Evolutionary conservation across 1,140 invertebrate species (phyloP), one percentile per base, ranked within the genome.

Genomic region (Drosophila nebulosa): DNA sequence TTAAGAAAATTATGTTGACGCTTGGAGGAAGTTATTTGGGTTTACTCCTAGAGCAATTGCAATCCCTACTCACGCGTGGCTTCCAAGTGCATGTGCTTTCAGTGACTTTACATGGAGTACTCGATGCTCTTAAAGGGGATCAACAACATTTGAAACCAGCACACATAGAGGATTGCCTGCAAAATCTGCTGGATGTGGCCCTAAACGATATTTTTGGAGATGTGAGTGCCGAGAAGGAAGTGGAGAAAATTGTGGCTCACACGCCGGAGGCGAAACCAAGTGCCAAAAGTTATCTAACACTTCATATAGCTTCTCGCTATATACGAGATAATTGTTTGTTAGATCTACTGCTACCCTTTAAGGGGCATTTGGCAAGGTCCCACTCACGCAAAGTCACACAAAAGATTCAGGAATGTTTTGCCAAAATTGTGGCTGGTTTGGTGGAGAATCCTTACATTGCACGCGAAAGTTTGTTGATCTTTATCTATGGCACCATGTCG

Each of bases 61-160:
- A 95, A 42, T 92, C 95, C 12, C 91, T 97, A 5, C 92, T 99
- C 53, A 97, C 94, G 0, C 94, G 95, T 90, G 98, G 98, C 7
- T 99, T 96, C 88, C 98, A 99, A 93, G 94, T 98, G 16, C 98
- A 99, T 81, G 97, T 99, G 0, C 92, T 99, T 12, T 95, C 96
- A 2, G 98, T 95, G 69, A 98, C 98, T 0, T 94, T 98, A 3
- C 96, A 99, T 91, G 93, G 95, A 0, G 93, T 99, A 2, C 90
- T 99, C 10, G 93, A 94, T 53, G 93, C 94, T 36, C 90, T 99
- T 53, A 95, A 95, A 72, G 75, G 92, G 1, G 91, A 90, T 2
- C 36, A 46, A 21, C n/a, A 4, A 46, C 16, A n/a, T n/a, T 46
- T 91, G 1, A 65, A 90, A 32, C 92, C 94, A 1, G 94, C 93